Evolutionary conservation across 2,797 vertebrate species (phyloP), one percentile per base, ranked within the genome.

Genomic region (Synanceia verrucosa): DNA sequence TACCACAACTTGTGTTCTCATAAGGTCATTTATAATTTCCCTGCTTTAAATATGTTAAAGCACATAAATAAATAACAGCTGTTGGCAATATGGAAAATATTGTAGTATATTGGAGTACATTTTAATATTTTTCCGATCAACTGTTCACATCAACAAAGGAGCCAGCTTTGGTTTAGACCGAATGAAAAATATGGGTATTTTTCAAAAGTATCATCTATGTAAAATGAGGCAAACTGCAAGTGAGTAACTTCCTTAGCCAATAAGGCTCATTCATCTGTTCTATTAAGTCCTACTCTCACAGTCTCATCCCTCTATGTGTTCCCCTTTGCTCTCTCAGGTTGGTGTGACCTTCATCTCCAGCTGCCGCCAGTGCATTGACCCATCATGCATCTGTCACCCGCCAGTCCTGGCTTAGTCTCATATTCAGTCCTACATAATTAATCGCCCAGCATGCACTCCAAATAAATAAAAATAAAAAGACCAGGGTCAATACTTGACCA

Each of bases 331-430:
- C 76, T 75, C 74, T 65, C 88, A 88, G 87, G 88, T 91, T 91
- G 82, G 48, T 41, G 41, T 90, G 92, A 94, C 93, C 94, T 94
- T 94, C 87, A 81, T 89, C 79, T 93, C 91, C 91, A 93, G 93
- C 93, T 94, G 93, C 88, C 85, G 82, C 86, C 89, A 89, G 80
- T 55, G 83, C 74, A 39, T 72, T 88, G 90, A 94, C 91, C 89
- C 90, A 73, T 83, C 81, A 76, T 88, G 83, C 92, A 90, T 93
- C 89, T 91, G 82, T 91, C 91, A 86, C 78, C 71, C 69, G 80
- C 67, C 62, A 78, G 72, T 88, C 75, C 88, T 84, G 85, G 87
- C 90, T 78, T 79, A 66, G 53, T 51, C 78, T 88, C 82, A 83
- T 67, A 66, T 79, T 78, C 51, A 73, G 60, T 81, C 75, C 73